Evolutionary conservation across 2,113 vertebrate species (phyloP).

Genomic region (Dascyllus trimaculatus): DNA sequence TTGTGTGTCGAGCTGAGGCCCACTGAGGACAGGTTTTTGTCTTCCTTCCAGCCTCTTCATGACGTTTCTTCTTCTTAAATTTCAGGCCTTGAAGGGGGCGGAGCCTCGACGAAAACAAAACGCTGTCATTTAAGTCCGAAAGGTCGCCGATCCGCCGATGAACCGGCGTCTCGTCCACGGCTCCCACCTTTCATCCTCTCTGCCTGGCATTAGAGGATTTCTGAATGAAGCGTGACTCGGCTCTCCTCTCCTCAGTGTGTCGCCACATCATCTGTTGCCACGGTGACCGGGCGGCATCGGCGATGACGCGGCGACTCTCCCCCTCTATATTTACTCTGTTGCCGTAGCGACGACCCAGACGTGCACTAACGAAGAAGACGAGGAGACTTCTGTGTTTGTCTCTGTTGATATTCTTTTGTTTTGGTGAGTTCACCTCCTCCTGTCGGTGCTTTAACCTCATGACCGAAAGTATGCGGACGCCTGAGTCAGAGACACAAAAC

Average conservation of each 20-base stretch:
- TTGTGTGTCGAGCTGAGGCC: not conserved
- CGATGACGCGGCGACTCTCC: conserved; percentile 61
- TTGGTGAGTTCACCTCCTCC: too few species aligned
- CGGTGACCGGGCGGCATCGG: conserved; percentile 54
- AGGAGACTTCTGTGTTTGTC: conserved; percentile 26
- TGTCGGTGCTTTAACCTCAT: not conserved
- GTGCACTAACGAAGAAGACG: conserved; percentile 30
- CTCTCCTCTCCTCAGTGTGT: conserved; percentile 31
- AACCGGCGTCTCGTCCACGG: not conserved
- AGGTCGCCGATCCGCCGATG: conserved; percentile 7
- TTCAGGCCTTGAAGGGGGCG: not conserved
- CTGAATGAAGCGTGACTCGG: conserved; percentile 68
- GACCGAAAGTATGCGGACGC: not conserved
- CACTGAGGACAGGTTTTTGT: not conserved
- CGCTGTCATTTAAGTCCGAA: not conserved
- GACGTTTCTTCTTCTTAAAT: not conserved
- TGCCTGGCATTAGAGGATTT: conserved; percentile 35
- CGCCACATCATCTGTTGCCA: conserved; percentile 60
- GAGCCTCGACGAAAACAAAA: not conserved
- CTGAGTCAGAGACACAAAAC: too few species aligned
- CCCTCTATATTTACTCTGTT: conserved; percentile 81
- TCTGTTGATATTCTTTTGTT: not conserved
- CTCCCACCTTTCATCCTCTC: not conserved
- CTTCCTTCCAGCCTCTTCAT: conserved; percentile 3
- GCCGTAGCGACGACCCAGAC: conserved; percentile 63